These are phyloP conservation scores for Apamea anceps DNA, from an alignment of 2,888 invertebrate genomes.

Conservation along the genomic window DNA sequence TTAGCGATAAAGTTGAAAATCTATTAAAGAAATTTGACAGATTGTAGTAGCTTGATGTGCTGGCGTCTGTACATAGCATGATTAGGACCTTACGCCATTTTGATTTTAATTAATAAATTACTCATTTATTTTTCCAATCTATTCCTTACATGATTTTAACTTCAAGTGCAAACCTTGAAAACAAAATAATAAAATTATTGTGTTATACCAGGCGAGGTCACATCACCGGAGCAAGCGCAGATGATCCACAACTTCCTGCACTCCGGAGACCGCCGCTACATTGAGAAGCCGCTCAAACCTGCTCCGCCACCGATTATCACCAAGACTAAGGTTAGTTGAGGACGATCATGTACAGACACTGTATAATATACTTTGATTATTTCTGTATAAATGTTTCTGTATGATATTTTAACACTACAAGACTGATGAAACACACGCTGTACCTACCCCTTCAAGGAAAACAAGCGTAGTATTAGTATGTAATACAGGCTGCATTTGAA, in stretches of 20 bases:
- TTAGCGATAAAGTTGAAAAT: no score
- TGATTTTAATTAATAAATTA: not conserved
- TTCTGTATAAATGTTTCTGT: not conserved
- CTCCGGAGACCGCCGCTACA: constrained; percentile 97
- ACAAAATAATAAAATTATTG: not conserved
- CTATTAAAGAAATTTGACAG: no score
- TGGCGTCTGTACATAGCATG: no score
- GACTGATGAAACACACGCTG: no score
- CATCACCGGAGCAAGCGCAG: constrained; percentile 95
- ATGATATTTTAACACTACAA: not conserved
- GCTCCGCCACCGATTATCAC: constrained; percentile 94
- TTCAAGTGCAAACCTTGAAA: not conserved
- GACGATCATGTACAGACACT: not conserved
- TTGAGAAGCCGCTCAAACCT: constrained; percentile 95
- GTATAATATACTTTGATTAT: not conserved
- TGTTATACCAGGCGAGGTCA: constrained; percentile 91
- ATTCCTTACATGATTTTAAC: no score
- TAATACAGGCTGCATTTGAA: no score
- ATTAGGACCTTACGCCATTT: not conserved
- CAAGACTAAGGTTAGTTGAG: constrained; percentile 87
- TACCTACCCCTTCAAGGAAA: no score
- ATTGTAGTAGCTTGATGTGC: no score
- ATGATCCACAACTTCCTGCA: constrained; percentile 96
- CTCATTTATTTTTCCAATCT: no score
- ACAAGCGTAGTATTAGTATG: no score